These are phyloP conservation scores for Leptopilina clavipes DNA, from an alignment of 1,140 invertebrate genomes.

Conservation along the genomic window DNA sequence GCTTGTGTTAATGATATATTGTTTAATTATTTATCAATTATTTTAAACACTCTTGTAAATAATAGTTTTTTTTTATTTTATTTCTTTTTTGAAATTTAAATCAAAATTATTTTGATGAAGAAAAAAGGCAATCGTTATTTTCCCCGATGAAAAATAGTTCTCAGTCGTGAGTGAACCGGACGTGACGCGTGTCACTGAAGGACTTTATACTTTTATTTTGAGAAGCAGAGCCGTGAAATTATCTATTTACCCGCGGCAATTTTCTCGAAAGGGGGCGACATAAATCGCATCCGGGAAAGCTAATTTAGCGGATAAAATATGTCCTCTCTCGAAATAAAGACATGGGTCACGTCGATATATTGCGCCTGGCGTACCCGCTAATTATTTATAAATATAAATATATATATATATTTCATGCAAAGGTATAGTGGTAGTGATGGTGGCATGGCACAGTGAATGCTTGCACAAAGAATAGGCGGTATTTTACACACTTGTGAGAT, in stretches of 20 bases:
- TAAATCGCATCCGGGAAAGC: slow-evolving; percentile 63
- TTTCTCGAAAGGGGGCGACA: slow-evolving; percentile 59
- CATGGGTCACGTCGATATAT: slow-evolving; percentile 65
- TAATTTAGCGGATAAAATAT: slow-evolving; percentile 68
- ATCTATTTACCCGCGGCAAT: slow-evolving; percentile 55
- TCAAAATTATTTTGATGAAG: no score
- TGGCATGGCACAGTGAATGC: slow-evolving; percentile 47
- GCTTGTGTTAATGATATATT: no score
- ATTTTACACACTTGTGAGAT: slow-evolving; percentile 59
- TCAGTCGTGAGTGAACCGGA: background rate
- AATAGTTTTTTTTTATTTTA: background rate
- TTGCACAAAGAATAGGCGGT: slow-evolving; percentile 51
- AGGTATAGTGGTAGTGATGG: slow-evolving; percentile 34
- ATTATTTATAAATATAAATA: no score
- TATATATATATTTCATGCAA: slow-evolving; percentile 64
- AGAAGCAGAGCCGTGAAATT: slow-evolving; percentile 45
- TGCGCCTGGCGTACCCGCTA: slow-evolving; percentile 57
- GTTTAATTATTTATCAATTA: no score
- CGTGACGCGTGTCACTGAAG: slow-evolving; percentile 16
- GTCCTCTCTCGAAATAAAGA: slow-evolving; percentile 65
- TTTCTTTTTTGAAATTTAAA: no score
- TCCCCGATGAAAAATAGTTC: no score
- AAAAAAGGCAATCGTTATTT: no score
- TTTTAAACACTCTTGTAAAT: no score
- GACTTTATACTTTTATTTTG: background rate